These are phyloP conservation scores for Pteruthius melanotis DNA, from an alignment of 2,113 vertebrate species.

Conservation along the genomic window DNA sequence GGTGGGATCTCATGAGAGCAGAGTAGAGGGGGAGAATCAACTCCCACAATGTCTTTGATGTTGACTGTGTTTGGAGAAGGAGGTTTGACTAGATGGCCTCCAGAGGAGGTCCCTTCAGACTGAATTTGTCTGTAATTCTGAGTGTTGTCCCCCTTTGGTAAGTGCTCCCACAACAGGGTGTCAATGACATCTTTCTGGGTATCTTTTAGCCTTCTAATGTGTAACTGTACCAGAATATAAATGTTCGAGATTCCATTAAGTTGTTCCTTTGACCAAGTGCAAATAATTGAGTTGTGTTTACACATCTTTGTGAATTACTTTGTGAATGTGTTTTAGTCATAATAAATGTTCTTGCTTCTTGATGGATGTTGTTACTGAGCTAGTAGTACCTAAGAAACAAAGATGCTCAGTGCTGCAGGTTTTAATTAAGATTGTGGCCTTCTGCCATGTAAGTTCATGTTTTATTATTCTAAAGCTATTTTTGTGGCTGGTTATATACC, in stretches of 20 bases:
- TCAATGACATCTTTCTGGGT: background rate
- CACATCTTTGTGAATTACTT: background rate
- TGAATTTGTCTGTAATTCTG: background rate
- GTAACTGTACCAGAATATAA: background rate
- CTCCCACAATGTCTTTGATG: background rate
- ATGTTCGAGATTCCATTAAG: background rate
- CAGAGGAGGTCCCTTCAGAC: background rate
- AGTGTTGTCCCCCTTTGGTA: background rate
- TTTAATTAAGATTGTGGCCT: background rate
- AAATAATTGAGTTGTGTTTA: background rate
- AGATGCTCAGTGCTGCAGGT: background rate
- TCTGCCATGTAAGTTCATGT: background rate
- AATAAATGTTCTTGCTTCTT: background rate
- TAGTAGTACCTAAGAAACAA: background rate
- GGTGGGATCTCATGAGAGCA: background rate
- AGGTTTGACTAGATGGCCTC: background rate
- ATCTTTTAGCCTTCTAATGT: background rate
- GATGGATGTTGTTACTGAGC: background rate
- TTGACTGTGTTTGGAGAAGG: background rate
- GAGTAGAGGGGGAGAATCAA: background rate
- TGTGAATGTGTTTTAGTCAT: background rate
- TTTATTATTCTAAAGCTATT: background rate
- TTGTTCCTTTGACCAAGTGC: background rate
- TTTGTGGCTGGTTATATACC: background rate
- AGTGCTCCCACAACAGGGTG: background rate